Base-by-base conservation (phyloP, 2,797 vertebrate genomes). In the Acrossocheilus fasciatus region DNA sequence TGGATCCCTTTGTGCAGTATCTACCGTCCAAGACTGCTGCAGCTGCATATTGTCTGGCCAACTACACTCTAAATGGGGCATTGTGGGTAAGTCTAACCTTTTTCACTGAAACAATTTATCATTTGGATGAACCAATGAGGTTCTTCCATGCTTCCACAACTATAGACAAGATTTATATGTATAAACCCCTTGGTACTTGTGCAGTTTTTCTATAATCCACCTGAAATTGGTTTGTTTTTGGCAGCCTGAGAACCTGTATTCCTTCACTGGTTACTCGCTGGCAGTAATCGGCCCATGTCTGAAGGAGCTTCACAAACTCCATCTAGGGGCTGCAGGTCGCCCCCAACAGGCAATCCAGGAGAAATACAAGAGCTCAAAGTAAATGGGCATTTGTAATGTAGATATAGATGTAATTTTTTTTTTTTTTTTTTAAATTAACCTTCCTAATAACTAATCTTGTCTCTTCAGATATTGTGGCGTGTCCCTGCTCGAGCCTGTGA, bases 1-100 rank as follows among this genome's bases (percentile, higher is more conserved):
- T 94, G 0, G 96, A 98, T 70, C 96, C 96, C 1, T 97, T 97
- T 91, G 90, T 98, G 83, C 94, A 95, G 69, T 98, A 97, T 77
- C 90, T 93, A 11, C 97, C 97, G 17, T 99, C 98, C 8, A 69
- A 97, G 86, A 93, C 95, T 36, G 98, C 98, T 73, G 98, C 98
- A 73, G 97, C 96, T 74, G 96, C 97, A 69, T 98, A 96, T 88
- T 97, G 96, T 90, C 93, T 99, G 70, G 97, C 97, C 23, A 95
- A 96, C 92, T 99, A 97, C 66, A 97, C 96, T 0, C 84, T 98
- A 30, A 97, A 97, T 92, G 95, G 79, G 73, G 89, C 90, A 83
- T 94, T 98, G 68, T 99, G 98, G 98, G 98, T 98, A 94, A 95
- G 96, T 76, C 82, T 82, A 9, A 14, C 8, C 4, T 43, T 8